Conservation (phyloP, 1,140 invertebrate genomes). For the Calliphora vicina region DNA sequence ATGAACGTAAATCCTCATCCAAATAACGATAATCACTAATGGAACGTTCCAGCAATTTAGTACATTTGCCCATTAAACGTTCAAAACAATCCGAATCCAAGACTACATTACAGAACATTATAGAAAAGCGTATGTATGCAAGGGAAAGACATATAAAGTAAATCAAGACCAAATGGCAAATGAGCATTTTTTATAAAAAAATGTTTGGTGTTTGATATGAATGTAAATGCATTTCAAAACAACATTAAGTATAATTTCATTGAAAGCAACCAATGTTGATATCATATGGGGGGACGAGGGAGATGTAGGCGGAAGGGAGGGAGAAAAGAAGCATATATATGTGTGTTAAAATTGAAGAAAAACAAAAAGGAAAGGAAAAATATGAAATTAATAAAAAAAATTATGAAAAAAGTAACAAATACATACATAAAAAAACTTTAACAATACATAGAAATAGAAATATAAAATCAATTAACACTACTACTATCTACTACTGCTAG, state of each 20-base stretch:
- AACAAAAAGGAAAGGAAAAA: slow-evolving; percentile 22
- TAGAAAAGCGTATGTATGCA: neutral
- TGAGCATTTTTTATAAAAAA: too few relatives aligned
- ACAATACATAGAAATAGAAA: slow-evolving; percentile 18
- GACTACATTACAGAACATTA: slow-evolving; percentile 41
- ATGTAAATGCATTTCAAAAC: too few relatives aligned
- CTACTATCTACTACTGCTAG: too few relatives aligned
- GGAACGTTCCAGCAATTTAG: slow-evolving; percentile 50
- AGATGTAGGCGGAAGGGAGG: neutral
- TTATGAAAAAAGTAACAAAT: neutral
- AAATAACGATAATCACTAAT: slow-evolving; percentile 59
- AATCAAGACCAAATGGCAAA: neutral
- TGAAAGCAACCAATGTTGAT: too few relatives aligned
- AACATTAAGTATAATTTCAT: too few relatives aligned
- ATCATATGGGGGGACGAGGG: too few relatives aligned
- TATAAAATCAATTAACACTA: slow-evolving; percentile 19
- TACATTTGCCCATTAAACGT: slow-evolving; percentile 56
- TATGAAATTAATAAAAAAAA: neutral
- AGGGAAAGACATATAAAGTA: neutral
- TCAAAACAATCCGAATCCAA: slow-evolving; percentile 60
- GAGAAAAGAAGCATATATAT: neutral
- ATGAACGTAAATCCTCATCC: slow-evolving; percentile 56
- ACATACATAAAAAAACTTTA: slow-evolving; percentile 27
- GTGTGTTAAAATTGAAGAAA: neutral
- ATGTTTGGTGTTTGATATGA: too few relatives aligned